Percentiles rank a stretch among this genome's conserved stretches.
Conservation (phyloP, 2,113 vertebrate species). For the Phylloscopus whistleri region DNA sequence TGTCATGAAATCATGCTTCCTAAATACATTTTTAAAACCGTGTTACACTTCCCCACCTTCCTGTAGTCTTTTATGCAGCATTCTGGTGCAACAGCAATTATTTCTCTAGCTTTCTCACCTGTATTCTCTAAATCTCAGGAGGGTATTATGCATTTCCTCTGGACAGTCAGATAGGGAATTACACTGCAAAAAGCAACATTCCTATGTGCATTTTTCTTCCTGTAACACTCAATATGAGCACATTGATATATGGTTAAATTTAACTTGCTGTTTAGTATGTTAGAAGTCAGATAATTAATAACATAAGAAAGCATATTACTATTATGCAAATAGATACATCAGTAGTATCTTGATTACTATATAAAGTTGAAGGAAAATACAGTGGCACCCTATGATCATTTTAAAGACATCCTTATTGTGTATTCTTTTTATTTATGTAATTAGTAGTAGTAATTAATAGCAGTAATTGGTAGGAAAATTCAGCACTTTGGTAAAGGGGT, state of each 20-base stretch:
- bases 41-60: not conserved
- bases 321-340: not conserved
- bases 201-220: not conserved
- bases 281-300: not conserved
- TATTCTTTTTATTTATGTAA: not conserved
- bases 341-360: not conserved
- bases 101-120: not conserved
- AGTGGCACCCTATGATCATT: accelerated
- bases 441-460: not conserved
- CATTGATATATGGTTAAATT: not conserved
- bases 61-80: not conserved
- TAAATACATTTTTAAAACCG: not conserved
- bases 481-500: not conserved
- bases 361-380: not conserved
- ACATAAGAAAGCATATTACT: not conserved
- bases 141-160: not conserved
- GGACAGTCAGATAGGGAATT: not conserved
- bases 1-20: not conserved
- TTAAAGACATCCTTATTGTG: not conserved
- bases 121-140: not conserved
- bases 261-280: not conserved
- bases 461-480: not conserved
- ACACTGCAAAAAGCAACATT: not conserved
- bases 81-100: not conserved
- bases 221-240: not conserved